phyloP scores from a whole-genome alignment of 2,113 vertebrate genomes.

The Saguinus imperator region DNA sequence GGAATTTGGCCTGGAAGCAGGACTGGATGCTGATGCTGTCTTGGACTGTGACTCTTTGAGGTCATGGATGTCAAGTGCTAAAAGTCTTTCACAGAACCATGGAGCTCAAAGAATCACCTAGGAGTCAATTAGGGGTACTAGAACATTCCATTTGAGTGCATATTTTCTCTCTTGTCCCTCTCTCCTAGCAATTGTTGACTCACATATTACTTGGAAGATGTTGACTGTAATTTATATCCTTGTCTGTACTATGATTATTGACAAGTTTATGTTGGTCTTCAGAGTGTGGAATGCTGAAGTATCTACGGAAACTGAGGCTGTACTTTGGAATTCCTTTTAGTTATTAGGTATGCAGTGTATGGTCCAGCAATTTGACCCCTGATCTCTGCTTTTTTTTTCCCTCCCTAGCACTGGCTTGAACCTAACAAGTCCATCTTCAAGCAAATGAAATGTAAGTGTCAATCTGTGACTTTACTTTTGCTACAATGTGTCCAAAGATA shows the following conservation, averaged over 20 bases:
- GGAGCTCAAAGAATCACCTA: background rate
- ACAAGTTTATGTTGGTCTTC: background rate
- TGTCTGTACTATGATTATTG: background rate
- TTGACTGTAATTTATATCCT: slow-evolving; percentile 27
- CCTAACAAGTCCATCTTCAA: slow-evolving; percentile 95
- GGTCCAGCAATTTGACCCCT: slow-evolving; percentile 58
- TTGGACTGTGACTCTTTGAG: background rate
- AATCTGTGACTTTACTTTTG: slow-evolving; percentile 23
- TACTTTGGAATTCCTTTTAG: background rate
- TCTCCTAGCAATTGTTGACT: slow-evolving; percentile 24
- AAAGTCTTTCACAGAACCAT: background rate
- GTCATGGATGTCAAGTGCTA: background rate
- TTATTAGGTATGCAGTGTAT: background rate
- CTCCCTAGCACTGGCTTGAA: slow-evolving; percentile 96
- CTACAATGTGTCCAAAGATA: slow-evolving; percentile 46
- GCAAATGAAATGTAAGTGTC: slow-evolving; percentile 99
- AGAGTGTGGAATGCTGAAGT: background rate
- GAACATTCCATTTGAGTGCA: background rate
- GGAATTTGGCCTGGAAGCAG: background rate
- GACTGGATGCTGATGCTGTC: background rate
- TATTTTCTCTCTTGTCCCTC: background rate
- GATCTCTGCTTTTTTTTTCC: slow-evolving; percentile 72
- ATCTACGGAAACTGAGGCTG: background rate
- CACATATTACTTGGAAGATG: slow-evolving; percentile 20
- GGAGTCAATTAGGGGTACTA: background rate